Evolutionary conservation across 2,888 invertebrate genomes (phyloP).

Genomic region (Drosophila kambysellisi): DNA sequence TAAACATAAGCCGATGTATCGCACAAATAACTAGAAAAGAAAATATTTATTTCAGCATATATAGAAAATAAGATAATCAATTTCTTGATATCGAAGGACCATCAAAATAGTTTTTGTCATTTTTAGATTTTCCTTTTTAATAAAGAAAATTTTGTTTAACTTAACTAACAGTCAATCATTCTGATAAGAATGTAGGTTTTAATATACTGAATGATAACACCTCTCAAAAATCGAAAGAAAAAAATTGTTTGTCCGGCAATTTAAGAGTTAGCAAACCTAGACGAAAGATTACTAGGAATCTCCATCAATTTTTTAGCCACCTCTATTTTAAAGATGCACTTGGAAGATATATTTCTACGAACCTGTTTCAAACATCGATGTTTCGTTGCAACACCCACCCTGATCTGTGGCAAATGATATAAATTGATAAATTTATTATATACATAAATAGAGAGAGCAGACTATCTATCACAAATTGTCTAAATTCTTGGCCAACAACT

Average conservation of each 20-base stretch:
- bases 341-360: too few species aligned
- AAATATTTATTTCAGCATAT: neutral
- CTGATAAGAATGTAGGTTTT: too few species aligned
- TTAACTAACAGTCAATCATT: too few species aligned
- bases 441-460: neutral
- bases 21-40: neutral
- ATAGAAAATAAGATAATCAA: neutral
- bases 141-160: too few species aligned
- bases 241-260: neutral
- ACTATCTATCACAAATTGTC: neutral
- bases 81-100: neutral
- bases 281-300: neutral
- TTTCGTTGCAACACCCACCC: too few species aligned
- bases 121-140: neutral
- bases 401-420: too few species aligned
- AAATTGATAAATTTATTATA: neutral
- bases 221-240: too few species aligned
- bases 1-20: neutral
- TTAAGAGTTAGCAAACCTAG: neutral
- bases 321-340: too few species aligned
- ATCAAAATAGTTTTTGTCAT: neutral
- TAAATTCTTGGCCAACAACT: neutral
- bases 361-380: too few species aligned
- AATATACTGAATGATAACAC: too few species aligned
- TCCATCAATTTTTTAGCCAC: neutral